Percentiles rank a stretch among this genome's conserved stretches.
Evolutionary conservation across 2,797 vertebrate genomes (phyloP).

Genomic region (Clangula hyemalis): DNA sequence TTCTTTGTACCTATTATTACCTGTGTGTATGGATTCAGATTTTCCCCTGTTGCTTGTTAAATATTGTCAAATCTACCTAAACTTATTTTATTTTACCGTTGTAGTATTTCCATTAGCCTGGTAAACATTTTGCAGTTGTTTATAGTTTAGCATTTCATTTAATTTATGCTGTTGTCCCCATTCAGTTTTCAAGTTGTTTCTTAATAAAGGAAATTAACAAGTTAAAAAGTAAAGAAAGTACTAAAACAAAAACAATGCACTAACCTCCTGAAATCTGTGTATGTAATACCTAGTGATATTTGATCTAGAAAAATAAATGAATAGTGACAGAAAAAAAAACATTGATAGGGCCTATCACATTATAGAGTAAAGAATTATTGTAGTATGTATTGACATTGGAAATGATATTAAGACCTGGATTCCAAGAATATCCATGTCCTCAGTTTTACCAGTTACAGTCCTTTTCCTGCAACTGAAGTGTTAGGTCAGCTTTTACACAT

Average conservation of each 20-base stretch:
- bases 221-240: neutral
- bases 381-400: neutral
- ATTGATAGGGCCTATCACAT: neutral
- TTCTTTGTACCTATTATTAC: neutral
- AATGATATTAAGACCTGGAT: neutral
- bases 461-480: neutral
- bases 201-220: neutral
- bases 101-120: neutral
- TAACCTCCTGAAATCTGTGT: neutral
- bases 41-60: neutral
- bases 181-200: neutral
- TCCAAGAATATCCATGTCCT: neutral
- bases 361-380: neutral
- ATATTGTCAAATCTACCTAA: neutral
- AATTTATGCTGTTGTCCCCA: neutral
- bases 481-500: neutral
- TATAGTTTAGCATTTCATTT: neutral
- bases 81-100: neutral
- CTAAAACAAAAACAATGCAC: neutral
- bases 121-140: neutral
- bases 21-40: neutral
- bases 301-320: neutral
- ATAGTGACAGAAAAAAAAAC: neutral
- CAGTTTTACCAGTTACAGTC: neutral
- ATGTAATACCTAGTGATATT: neutral